phyloP scores from a whole-genome alignment of 2,888 invertebrate genomes.

The Orthosia gracilis region DNA sequence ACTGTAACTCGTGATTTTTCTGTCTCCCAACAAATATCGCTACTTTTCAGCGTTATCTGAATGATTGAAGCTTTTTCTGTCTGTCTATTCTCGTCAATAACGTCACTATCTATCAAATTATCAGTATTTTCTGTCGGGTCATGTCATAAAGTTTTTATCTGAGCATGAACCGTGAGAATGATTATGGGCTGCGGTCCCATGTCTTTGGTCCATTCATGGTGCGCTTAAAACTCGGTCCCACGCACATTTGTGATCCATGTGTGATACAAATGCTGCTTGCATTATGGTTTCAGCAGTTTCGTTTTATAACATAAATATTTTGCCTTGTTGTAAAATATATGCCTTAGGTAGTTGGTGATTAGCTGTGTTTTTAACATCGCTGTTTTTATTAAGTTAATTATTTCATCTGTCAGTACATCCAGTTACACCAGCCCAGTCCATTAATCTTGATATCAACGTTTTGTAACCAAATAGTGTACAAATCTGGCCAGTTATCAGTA shows the following conservation, averaged over 20 bases:
- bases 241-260: conserved; percentile 87
- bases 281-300: conserved; percentile 38
- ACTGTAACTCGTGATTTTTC: conserved; percentile 26
- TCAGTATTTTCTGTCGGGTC: conserved; percentile 62
- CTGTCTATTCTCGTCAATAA: conserved; percentile 34
- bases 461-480: conserved; percentile 24
- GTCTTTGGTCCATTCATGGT: conserved; percentile 85
- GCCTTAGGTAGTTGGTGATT: background rate
- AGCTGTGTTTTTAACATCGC: background rate
- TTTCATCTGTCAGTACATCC: background rate
- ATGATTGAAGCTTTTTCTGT: background rate
- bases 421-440: background rate
- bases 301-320: conserved; percentile 37
- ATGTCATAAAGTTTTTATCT: conserved; percentile 75
- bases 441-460: conserved; percentile 9
- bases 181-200: conserved; percentile 79
- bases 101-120: conserved; percentile 63
- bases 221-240: conserved; percentile 76
- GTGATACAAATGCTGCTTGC: conserved; percentile 66
- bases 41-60: conserved; percentile 12
- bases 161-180: conserved; percentile 85
- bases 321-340: background rate
- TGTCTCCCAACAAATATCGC: conserved; percentile 12
- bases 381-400: conserved; percentile 11
- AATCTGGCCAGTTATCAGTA: conserved; percentile 24